Percentiles rank a stretch among this genome's conserved stretches.
phyloP scores from a whole-genome alignment of 2,888 invertebrate genomes.

The Antheraea yamamai region DNA sequence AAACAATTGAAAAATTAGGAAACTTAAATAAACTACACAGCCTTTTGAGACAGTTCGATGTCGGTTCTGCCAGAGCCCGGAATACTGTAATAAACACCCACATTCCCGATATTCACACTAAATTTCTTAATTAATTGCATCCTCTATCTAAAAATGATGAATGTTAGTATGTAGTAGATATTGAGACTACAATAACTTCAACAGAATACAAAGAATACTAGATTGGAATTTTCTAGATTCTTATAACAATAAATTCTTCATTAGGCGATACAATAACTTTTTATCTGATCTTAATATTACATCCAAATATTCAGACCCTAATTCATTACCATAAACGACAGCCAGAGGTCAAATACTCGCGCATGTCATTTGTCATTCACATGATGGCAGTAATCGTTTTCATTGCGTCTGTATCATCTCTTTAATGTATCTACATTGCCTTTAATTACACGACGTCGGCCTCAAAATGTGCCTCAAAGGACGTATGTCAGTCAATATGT shows the following conservation, averaged over 20 bases:
- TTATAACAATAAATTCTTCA: neutral
- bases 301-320: neutral
- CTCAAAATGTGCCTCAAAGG: conserved; percentile 17
- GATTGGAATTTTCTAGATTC: neutral
- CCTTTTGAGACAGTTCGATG: no score
- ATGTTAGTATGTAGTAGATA: no score
- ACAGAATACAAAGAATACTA: neutral
- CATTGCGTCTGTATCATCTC: conserved; percentile 51
- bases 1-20: no score
- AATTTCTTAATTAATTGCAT: no score
- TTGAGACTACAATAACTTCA: no score
- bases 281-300: no score
- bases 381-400: conserved; percentile 48
- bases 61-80: no score
- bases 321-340: conserved; percentile 22
- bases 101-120: no score
- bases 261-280: neutral
- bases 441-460: conserved; percentile 61
- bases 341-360: conserved; percentile 25
- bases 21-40: no score
- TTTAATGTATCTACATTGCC: conserved; percentile 59
- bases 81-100: no score
- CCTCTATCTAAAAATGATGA: no score
- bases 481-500: neutral
- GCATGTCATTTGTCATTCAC: conserved; percentile 47